A percentile compares a stretch with the other conserved stretches of the same genome.
These are phyloP conservation scores for Campoplex nolae DNA, from an alignment of 2,888 invertebrate genomes.

Conservation along the genomic window DNA sequence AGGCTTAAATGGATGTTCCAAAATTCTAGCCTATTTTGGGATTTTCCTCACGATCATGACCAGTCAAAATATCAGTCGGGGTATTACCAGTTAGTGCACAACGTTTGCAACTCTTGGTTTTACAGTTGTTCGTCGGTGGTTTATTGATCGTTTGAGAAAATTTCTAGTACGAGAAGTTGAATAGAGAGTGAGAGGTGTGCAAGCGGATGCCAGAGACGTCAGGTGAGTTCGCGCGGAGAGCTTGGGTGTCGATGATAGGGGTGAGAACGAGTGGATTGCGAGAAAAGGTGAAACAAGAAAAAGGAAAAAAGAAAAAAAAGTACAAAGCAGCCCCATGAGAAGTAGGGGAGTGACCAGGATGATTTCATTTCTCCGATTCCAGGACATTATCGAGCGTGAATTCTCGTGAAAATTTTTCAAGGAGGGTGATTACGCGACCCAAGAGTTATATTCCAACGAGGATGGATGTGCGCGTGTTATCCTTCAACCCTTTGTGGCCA, in stretches of 20 bases:
- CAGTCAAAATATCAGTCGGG: neutral
- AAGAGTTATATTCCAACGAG: constrained; percentile 53
- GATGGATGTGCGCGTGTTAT: neutral
- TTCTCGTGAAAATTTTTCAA: constrained; percentile 56
- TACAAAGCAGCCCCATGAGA: neutral
- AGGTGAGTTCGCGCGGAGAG: neutral
- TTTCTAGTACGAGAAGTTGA: neutral
- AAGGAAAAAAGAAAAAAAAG: neutral
- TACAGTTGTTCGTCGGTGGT: neutral
- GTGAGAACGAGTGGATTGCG: constrained; percentile 7
- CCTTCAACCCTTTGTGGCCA: neutral
- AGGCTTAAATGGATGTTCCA: neutral
- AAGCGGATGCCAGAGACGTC: constrained; percentile 5
- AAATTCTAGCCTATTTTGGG: neutral
- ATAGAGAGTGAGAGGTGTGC: constrained; percentile 17
- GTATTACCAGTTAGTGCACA: constrained; percentile 8
- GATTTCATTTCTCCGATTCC: constrained; percentile 70
- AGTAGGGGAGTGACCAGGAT: constrained; percentile 50
- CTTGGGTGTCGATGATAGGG: neutral
- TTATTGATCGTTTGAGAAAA: constrained; percentile 23
- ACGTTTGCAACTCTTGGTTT: neutral
- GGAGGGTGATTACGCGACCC: constrained; percentile 28
- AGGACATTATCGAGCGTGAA: constrained; percentile 70
- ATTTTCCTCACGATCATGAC: neutral
- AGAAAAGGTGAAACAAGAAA: neutral